These are phyloP conservation scores for Sclerodermus sp. DNA, from an alignment of 2,888 invertebrate genomes.

Conservation along the genomic window DNA sequence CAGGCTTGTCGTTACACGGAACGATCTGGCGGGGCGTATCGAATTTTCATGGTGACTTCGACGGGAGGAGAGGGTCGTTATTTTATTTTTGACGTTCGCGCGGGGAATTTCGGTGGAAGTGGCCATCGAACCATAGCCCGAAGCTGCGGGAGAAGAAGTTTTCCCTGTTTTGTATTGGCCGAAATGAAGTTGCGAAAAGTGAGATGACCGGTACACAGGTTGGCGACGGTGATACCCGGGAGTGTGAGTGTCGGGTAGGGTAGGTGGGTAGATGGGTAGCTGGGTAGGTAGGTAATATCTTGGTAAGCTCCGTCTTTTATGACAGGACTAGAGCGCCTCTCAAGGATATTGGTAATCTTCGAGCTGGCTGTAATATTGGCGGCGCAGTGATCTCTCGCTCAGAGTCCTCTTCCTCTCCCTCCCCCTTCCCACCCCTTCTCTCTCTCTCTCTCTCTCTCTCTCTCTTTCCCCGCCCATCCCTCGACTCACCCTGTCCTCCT, in stretches of 20 bases:
- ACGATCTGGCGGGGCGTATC: too few relatives aligned
- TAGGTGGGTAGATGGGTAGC: slow-evolving; percentile 20
- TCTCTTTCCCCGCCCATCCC: slow-evolving; percentile 17
- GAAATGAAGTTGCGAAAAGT: slow-evolving; percentile 53
- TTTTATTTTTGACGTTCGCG: too few relatives aligned
- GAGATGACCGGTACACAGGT: slow-evolving; percentile 29
- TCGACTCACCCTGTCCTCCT: too few relatives aligned
- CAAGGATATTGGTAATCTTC: slow-evolving; percentile 59
- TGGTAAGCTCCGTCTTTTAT: slow-evolving; percentile 57
- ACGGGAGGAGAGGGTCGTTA: too few relatives aligned
- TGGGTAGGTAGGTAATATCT: slow-evolving; percentile 52
- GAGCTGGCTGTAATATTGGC: slow-evolving; percentile 54
- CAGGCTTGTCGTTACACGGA: too few relatives aligned
- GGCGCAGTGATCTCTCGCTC: slow-evolving; percentile 56
- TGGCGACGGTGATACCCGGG: slow-evolving; percentile 17
- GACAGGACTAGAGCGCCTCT: slow-evolving; percentile 55
- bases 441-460: slow-evolving; percentile 10
- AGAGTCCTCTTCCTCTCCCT: slow-evolving; percentile 11
- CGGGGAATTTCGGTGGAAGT: too few relatives aligned
- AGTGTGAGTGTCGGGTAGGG: slow-evolving; percentile 2
- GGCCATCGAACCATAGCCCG: too few relatives aligned
- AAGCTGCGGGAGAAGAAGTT: too few relatives aligned
- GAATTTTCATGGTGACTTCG: too few relatives aligned
- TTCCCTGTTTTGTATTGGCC: too few relatives aligned
- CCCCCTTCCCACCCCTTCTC: not conserved